Evolutionary conservation across 1,140 invertebrate species (phyloP), one percentile per base, ranked within the genome.

Genomic region (Temnothorax curvispinosus): DNA sequence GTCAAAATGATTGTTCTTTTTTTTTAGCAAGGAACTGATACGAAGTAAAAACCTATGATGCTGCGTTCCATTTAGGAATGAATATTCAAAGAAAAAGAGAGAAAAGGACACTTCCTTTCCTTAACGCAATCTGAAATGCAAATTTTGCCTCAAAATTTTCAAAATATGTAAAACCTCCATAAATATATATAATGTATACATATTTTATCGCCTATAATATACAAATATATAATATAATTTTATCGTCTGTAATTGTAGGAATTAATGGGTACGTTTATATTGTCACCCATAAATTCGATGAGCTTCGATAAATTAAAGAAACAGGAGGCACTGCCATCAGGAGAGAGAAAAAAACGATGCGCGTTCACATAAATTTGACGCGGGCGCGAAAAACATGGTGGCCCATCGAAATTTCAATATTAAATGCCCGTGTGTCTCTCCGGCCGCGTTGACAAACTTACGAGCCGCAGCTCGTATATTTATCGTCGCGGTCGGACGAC

Each of bases 391-490:
- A 15, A 52, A 65, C 76, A n/a, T 7, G 32, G 7, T 27, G 9
- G 18, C 8, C 13, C 8, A 7, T 13, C 11, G 5, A 67, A 47
- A 64, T 78, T 78, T 67, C 21, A 44, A 44, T 52, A 67, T 35
- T 62, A 64, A 65, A 65, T 13, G 1, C 11, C 41, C 2, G 15
- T 4, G 41, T 60, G 41, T 60, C 21, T 76, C 56, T 77, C 6
- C 27, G 9, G 6, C 44, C 3, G 27, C 18, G 27, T 64, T 78
- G 75, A 35, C 58, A 78, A 65, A 65, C 11, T 38, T 65, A 78
- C 62, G 41, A 65, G 5, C 38, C 21, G 21, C n/a, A 27, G 5
- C 15, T 47, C 47, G n/a, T 80, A 80, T 80, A 80, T 80, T 80
- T 80, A 80, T 80, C 44, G 62, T 67, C 18, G 4, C n/a, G n/a